Base-by-base conservation (phyloP, 2,113 vertebrate genomes). In the Nothobranchius kuhntae region DNA sequence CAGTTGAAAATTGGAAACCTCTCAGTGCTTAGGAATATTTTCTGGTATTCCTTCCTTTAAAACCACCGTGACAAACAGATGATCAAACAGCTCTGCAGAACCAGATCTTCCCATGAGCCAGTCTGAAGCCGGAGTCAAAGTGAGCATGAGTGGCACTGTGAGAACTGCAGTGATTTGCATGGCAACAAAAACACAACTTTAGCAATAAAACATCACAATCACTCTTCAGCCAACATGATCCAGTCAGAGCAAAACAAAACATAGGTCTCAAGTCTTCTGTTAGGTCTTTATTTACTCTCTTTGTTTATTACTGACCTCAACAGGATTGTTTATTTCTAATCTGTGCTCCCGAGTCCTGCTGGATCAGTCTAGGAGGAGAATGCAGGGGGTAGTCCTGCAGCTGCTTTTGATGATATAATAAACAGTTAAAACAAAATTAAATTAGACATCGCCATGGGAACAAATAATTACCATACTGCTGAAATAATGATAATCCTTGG, bases 341-440 rank as follows among this genome's bases (percentile, higher is more conserved):
- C 83, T 82, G 65, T 3, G 38, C 75, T 30, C 26, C 26, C 26
- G 26, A 30, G 9, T 84, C 44, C 55, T 80, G 77, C 59, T 54
- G 73, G 85, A 69, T 81, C 17, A n/a, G n/a, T n/a, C n/a, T n/a
- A n/a, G n/a, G n/a, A n/a, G n/a, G n/a, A n/a, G n/a, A n/a, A n/a
- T n/a, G n/a, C n/a, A n/a, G n/a, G n/a, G n/a, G n/a, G n/a, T n/a
- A n/a, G 71, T 71, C 73, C 73, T 3, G 67, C 87, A 89, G 87
- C 87, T 87, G 89, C 83, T 87, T 91, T 90, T 82, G 82, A 87
- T 90, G 84, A 89, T 80, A 83, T 86, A 88, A 88, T 90, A 88
- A 91, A 87, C 84, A 80, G 84, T 84, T 88, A 82, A 86, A 82
- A 53, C 60, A 80, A 65, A 86, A 86, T 90, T 80, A 84, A 82